Percentiles rank a stretch among this genome's conserved stretches.
phyloP scores from a whole-genome alignment of 2,113 vertebrate genomes.

The Dipodomys merriami region DNA sequence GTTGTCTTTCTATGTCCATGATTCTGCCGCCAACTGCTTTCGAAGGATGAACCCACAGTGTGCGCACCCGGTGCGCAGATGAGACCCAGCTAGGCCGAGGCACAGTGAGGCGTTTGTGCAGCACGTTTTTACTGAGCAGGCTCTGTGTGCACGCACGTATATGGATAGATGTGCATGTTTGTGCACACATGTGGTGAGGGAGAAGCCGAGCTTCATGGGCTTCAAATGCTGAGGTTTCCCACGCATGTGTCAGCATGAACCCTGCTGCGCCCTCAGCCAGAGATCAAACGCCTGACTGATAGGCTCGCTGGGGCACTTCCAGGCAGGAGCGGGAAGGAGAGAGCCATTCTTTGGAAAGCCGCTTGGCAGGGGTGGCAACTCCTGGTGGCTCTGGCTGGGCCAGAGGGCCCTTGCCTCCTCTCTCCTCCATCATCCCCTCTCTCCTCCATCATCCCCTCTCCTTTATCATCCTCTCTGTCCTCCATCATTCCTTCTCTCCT shows the following conservation, averaged over 20 bases:
- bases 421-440: too few species aligned
- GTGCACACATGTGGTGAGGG: neutral
- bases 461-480: too few species aligned
- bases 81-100: too few species aligned
- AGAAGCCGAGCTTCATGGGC: conserved; percentile 30
- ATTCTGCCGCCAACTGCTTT: too few species aligned
- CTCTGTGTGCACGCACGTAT: neutral
- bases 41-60: too few species aligned
- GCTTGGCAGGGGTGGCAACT: neutral
- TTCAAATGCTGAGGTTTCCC: conserved; percentile 34
- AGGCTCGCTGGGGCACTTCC: neutral
- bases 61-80: neutral
- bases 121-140: too few species aligned
- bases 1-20: too few species aligned
- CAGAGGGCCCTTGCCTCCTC: neutral
- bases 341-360: neutral
- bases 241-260: neutral
- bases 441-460: too few species aligned
- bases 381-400: neutral
- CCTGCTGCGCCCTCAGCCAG: neutral
- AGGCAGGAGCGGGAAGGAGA: neutral
- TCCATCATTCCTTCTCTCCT: too few species aligned
- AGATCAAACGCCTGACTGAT: neutral
- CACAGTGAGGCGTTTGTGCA: too few species aligned
- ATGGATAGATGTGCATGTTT: neutral